These are phyloP conservation scores for Ischnura elegans DNA, from an alignment of 2,888 invertebrate species.

Conservation along the genomic window DNA sequence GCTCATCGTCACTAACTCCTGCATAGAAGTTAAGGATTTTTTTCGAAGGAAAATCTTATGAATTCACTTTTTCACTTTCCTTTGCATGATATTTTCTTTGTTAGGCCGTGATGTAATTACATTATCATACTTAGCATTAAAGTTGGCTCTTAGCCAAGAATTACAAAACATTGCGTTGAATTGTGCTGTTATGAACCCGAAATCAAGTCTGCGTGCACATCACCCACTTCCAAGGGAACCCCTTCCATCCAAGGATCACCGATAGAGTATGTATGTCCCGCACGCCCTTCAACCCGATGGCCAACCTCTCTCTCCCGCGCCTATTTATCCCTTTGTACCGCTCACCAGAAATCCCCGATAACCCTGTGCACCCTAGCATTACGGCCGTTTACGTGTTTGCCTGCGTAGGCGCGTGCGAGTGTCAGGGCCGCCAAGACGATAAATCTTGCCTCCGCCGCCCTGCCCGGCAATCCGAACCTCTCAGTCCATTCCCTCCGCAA, in stretches of 20 bases:
- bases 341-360: not conserved
- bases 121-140: too few relatives aligned
- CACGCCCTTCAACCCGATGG: not conserved
- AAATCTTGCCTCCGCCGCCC: not conserved
- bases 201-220: too few relatives aligned
- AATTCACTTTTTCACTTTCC: too few relatives aligned
- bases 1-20: too few relatives aligned
- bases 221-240: not conserved
- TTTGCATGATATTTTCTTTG: too few relatives aligned
- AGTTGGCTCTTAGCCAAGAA: too few relatives aligned
- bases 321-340: conserved; percentile 21
- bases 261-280: not conserved
- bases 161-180: too few relatives aligned
- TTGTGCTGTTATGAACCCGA: not conserved
- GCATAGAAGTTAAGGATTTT: too few relatives aligned
- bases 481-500: not conserved
- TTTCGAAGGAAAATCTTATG: too few relatives aligned
- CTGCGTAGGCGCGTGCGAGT: not conserved
- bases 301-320: not conserved
- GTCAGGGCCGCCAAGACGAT: not conserved
- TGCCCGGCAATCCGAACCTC: not conserved
- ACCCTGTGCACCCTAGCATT: not conserved
- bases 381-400: not conserved
- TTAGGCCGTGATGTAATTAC: too few relatives aligned
- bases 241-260: not conserved